Base-by-base conservation (phyloP, 2,888 invertebrate species). In the Salticus scenicus region DNA sequence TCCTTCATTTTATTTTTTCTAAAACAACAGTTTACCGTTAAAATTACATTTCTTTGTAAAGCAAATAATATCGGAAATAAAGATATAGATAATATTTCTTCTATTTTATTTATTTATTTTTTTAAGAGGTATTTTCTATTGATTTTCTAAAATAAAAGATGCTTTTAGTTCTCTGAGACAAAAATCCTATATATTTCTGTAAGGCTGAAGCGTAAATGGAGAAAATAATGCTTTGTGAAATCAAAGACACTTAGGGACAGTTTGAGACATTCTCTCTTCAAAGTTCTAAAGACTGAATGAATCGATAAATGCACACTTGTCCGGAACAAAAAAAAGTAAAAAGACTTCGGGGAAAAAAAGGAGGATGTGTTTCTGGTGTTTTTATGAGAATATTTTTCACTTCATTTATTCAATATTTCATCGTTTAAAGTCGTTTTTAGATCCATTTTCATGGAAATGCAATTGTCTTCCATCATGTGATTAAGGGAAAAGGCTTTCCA, bases 161-260 rank as follows among this genome's bases (percentile, higher is more conserved):
- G 57, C 57, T 57, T 57, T 47, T 47, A 47, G 42, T 47, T 47
- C 10, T 57, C 24, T 17, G 24, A 57, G 20, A 24, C 57, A 24
- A 57, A 57, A 57, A 47, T 47, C 57, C 24, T 24, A 57, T 20
- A 24, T 4, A 24, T 24, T 57, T 24, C 57, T 57, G 20, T 57
- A 57, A 57, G 24, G 57, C 12, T 57, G 14, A 57, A 24, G 24
- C 57, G 57, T 24, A 57, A 57, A 57, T 57, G 57, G 57, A 57
- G 57, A 57, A 57, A 57, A 57, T 57, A 57, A 57, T 57, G 57
- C 24, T 24, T 57, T 57, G 20, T 57, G 7, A 57, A 57, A 57
- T 57, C 57, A 57, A 57, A 57, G 57, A 57, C 57, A 57, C 24
- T 24, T 57, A 24, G 5, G 57, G 24, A 57, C 24, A 57, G 24